Evolutionary conservation across 2,888 invertebrate genomes (phyloP).

Genomic region (Eudemis profundana): DNA sequence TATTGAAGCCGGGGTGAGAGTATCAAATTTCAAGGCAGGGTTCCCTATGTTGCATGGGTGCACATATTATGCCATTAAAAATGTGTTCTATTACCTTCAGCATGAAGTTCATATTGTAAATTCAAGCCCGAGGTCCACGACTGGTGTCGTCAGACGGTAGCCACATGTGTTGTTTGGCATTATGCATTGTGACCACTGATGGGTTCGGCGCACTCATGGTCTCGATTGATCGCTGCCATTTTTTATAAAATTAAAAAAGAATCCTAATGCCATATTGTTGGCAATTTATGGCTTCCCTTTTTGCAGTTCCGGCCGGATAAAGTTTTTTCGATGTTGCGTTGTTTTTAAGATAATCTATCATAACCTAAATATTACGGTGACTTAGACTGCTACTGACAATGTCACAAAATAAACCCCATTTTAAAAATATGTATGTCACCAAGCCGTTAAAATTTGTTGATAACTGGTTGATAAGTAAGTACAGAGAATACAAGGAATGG

Average conservation of each 20-base stretch:
- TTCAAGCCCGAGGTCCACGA: conserved; percentile 41
- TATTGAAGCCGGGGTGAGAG: conserved; percentile 78
- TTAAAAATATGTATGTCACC: conserved; percentile 7
- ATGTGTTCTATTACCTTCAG: conserved; percentile 34
- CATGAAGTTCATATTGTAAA: conserved; percentile 54
- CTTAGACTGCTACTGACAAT: too few species aligned
- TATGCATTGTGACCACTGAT: conserved; percentile 77
- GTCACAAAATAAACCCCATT: background rate
- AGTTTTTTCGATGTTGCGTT: conserved; percentile 15
- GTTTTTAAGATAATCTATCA: conserved; percentile 9
- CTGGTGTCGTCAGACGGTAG: conserved; percentile 76
- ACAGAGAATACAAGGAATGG: conserved; percentile 7
- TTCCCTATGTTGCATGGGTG: conserved; percentile 32
- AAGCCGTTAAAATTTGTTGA: conserved; percentile 20
- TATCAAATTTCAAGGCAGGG: conserved; percentile 76
- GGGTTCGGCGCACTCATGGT: conserved; percentile 67
- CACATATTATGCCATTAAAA: conserved; percentile 40
- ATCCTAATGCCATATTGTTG: conserved; percentile 69
- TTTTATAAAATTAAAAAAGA: conserved; percentile 64
- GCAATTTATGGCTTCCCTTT: conserved; percentile 77
- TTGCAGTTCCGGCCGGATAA: conserved; percentile 65
- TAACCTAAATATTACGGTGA: too few species aligned
- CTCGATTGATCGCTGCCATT: conserved; percentile 69
- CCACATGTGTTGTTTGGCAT: conserved; percentile 78
- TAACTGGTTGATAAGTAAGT: too few species aligned